Conservation (phyloP, 2,113 vertebrate species). For the Mandrillus leucophaeus region DNA sequence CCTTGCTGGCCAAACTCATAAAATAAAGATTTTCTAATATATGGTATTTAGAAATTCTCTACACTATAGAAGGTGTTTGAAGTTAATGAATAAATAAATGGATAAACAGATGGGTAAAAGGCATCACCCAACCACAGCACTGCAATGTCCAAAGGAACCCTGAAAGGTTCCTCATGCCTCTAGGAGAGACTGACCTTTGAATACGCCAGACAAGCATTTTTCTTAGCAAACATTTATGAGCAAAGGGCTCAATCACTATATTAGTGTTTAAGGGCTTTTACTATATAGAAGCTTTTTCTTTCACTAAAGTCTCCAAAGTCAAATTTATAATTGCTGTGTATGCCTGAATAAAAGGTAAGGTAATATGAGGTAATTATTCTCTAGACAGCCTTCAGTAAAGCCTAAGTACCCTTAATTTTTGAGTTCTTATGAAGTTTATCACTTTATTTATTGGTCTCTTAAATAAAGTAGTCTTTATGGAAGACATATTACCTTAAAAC, state of each 20-base stretch:
- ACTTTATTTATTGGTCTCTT: not conserved
- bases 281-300: not conserved
- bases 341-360: not conserved
- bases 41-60: not conserved
- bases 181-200: not conserved
- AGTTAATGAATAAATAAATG: not conserved
- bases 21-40: not conserved
- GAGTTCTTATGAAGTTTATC: not conserved
- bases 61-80: not conserved
- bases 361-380: not conserved
- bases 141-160: not conserved
- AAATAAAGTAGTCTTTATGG: constrained; percentile 9
- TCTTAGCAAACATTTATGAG: not conserved
- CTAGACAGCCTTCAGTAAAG: not conserved
- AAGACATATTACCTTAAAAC: not conserved
- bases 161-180: not conserved
- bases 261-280: not conserved
- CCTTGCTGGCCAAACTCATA: constrained; percentile 38
- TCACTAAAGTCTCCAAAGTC: not conserved
- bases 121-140: not conserved
- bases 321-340: not conserved
- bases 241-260: not conserved
- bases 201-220: not conserved
- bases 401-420: not conserved
- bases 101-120: not conserved